Percentiles rank a stretch among this genome's conserved stretches.
Conservation (phyloP, 2,113 vertebrate species). For the Semicossyphus pulcher region DNA sequence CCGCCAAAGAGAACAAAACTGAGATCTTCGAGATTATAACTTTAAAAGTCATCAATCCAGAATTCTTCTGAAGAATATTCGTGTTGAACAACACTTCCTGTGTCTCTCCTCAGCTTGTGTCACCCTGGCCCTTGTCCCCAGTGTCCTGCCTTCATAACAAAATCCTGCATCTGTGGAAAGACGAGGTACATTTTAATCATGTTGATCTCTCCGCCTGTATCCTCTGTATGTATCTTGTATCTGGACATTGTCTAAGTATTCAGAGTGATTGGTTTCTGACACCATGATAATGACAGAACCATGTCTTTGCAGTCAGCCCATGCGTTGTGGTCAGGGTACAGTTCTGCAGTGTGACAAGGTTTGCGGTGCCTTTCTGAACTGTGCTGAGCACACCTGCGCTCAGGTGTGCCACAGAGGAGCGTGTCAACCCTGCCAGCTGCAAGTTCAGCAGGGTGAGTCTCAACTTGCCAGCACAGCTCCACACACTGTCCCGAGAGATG, state of each 20-base stretch:
- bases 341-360: conserved; percentile 89
- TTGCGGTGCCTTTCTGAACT: conserved; percentile 90
- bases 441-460: conserved; percentile 89
- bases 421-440: conserved; percentile 91
- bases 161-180: conserved; percentile 92
- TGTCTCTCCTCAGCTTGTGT: conserved; percentile 86
- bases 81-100: neutral
- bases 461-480: neutral
- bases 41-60: no score
- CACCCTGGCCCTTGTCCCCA: conserved; percentile 98
- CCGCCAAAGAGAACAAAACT: no score
- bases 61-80: no score
- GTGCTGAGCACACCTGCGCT: conserved; percentile 89
- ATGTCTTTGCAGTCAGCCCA: conserved; percentile 86
- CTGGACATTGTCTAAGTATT: no score
- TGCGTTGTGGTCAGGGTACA: conserved; percentile 92
- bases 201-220: neutral
- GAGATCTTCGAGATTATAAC: no score
- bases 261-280: neutral
- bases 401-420: conserved; percentile 91
- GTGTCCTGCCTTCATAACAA: conserved; percentile 94
- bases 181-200: conserved; percentile 86
- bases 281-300: neutral
- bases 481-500: neutral
- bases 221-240: neutral